Conservation (phyloP, 2,113 vertebrate species). For the Erythrolamprus reginae region DNA sequence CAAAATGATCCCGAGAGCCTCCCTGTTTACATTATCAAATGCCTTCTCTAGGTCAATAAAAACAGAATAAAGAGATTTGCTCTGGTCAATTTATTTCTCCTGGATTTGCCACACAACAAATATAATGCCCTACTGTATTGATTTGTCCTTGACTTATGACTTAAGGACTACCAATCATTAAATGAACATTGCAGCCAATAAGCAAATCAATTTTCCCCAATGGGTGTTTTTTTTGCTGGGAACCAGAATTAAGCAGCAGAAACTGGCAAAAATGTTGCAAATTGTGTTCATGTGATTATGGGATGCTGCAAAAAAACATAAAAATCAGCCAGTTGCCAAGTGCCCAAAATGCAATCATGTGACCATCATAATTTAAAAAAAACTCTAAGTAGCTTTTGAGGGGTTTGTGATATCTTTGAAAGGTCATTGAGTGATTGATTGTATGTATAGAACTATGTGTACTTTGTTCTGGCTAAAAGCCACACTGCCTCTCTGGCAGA, state of each 20-base stretch:
- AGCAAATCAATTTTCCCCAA: neutral
- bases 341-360: neutral
- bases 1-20: neutral
- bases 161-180: neutral
- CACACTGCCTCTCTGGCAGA: neutral
- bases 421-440: neutral
- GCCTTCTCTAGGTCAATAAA: neutral
- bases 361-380: neutral
- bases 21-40: neutral
- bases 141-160: neutral
- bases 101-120: neutral
- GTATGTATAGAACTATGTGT: neutral
- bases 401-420: neutral
- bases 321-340: neutral
- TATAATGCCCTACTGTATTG: neutral
- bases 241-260: neutral
- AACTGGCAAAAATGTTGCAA: neutral
- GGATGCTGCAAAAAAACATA: neutral
- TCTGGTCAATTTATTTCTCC: neutral
- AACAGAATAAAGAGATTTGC: neutral
- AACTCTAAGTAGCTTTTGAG: neutral
- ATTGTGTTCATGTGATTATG: neutral
- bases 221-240: neutral
- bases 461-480: neutral
- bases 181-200: neutral